Conservation (phyloP, 1,140 invertebrate genomes). For the Drosophila sucinea region DNA sequence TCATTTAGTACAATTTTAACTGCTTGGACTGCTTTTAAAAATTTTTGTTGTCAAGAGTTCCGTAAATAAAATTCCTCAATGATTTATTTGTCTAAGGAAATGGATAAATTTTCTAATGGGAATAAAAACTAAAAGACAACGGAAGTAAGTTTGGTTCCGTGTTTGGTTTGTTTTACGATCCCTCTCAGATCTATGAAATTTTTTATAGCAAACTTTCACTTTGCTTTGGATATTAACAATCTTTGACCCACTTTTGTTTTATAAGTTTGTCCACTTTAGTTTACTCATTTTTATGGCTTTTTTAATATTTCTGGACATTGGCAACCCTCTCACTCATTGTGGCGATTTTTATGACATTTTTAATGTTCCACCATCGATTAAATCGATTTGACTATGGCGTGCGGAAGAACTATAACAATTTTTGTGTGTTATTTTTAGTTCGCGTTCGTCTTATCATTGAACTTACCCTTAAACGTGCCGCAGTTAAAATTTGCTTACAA, state of each 20-base stretch:
- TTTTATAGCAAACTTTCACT: neutral
- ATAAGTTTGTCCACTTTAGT: neutral
- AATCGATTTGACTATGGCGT: conserved; percentile 13
- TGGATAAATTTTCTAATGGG: no score
- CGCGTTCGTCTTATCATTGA: neutral
- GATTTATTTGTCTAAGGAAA: no score
- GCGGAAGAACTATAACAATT: conserved; percentile 6
- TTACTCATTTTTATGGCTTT: neutral
- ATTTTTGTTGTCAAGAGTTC: no score
- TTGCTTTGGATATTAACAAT: neutral
- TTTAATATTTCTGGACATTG: neutral
- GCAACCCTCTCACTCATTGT: neutral
- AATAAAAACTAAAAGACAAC: neutral
- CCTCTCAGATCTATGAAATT: neutral
- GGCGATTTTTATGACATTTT: conserved; percentile 13
- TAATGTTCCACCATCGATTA: neutral
- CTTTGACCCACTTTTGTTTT: conserved; percentile 7
- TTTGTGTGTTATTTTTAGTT: conserved; percentile 10
- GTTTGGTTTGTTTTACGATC: neutral
- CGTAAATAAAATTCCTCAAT: no score
- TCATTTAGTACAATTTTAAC: no score
- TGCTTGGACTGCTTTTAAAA: no score
- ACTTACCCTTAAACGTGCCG: conserved; percentile 87
- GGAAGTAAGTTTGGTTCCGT: neutral
- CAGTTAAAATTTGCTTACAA: conserved; percentile 90